Base-by-base conservation (phyloP, 2,888 invertebrate genomes). In the Crossocerus cetratus region DNA sequence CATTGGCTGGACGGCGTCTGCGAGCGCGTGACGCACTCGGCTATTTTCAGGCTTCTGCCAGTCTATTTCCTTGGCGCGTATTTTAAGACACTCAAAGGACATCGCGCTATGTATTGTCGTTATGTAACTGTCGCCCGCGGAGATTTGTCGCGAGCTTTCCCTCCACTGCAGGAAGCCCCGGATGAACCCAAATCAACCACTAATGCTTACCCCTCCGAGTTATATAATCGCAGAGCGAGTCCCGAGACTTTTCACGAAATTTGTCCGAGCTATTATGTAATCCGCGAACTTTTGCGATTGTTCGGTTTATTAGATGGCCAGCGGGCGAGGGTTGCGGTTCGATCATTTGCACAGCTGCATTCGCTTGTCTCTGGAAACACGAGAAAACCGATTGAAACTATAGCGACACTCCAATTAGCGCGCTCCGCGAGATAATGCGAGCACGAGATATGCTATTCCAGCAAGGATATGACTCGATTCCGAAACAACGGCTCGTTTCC, bases 31-130 rank as follows among this genome's bases (percentile, higher is more conserved):
- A 87, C 87, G 87, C 81, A 85, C 80, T 76, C 77, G 73, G 86
- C 84, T 90, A 89, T 90, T 89, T 89, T 88, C 84, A 81, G 86
- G 83, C 83, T 87, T 87, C 87, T 87, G 84, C 85, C 84, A 85
- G 84, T 85, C 87, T 87, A 89, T 89, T 90, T 90, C 88, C 89
- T 90, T 90, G 90, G 89, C 90, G 90, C 89, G 90, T 90, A 90
- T 90, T 90, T 90, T 89, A 89, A 90, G 90, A 88, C 81, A 79
- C 77, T 86, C 84, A 86, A 88, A 87, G 86, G 86, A 86, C 84
- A 83, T 80, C 78, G 74, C 79, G 32, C 32, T 32, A 32, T 81
- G 76, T 81, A 74, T 82, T 83, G 81, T 83, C 71, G 78, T 87
- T 88, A 86, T 77, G 77, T 87, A 87, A 87, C 74, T 57, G 20